Conservation (phyloP, 1,140 invertebrate genomes). For the Lordiphosa clarofinis region DNA sequence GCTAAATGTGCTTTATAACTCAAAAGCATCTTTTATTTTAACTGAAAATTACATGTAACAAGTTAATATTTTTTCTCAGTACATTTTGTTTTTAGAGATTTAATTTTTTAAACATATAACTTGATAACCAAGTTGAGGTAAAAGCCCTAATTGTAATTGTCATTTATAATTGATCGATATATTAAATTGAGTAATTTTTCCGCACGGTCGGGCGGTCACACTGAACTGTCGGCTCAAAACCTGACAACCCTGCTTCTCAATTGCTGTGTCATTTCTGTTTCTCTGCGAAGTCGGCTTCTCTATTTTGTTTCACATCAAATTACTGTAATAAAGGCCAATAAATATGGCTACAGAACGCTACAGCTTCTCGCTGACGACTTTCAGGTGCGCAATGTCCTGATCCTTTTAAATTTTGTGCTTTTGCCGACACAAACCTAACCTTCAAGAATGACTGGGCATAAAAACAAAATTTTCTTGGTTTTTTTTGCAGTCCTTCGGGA, state of each 20-base stretch:
- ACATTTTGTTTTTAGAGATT: too few relatives aligned
- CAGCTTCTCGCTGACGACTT: slow-evolving; percentile 98
- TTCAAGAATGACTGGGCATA: slow-evolving; percentile 55
- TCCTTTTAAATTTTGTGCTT: neutral
- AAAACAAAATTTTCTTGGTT: slow-evolving; percentile 28
- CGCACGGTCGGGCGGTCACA: slow-evolving; percentile 1
- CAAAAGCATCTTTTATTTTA: too few relatives aligned
- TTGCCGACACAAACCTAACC: slow-evolving; percentile 21
- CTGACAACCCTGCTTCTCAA: slow-evolving; percentile 11
- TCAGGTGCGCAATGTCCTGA: slow-evolving; percentile 86
- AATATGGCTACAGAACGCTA: slow-evolving; percentile 96
- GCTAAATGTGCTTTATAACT: too few relatives aligned
- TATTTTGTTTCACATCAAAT: slow-evolving; percentile 45
- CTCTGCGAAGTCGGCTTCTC: slow-evolving; percentile 43
- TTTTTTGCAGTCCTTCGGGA: slow-evolving; percentile 92
- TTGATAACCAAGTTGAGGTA: too few relatives aligned
- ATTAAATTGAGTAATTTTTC: too few relatives aligned
- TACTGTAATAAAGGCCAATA: slow-evolving; percentile 28
- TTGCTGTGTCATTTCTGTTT: slow-evolving; percentile 71
- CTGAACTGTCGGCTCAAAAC: neutral
- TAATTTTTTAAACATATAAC: too few relatives aligned
- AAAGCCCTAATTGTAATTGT: too few relatives aligned
- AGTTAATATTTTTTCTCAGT: too few relatives aligned
- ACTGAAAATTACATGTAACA: too few relatives aligned
- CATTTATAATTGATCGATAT: too few relatives aligned